phyloP scores from a whole-genome alignment of 2,888 invertebrate genomes.

The Dorcus hopei region DNA sequence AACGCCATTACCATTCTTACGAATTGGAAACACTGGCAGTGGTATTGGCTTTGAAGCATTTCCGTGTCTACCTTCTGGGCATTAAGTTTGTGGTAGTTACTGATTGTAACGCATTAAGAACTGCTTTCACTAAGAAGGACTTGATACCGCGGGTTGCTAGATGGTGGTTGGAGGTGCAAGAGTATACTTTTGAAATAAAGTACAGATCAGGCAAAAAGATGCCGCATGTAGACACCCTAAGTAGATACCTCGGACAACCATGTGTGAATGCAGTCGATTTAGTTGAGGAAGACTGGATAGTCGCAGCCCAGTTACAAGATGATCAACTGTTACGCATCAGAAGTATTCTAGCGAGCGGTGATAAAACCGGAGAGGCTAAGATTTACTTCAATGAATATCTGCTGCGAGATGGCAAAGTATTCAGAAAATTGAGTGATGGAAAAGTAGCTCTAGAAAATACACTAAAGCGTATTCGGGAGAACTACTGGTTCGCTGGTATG shows the following conservation, averaged over 20 bases:
- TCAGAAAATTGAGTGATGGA: too few relatives aligned
- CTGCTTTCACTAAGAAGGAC: slow-evolving; percentile 25
- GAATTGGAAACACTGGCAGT: slow-evolving; percentile 40
- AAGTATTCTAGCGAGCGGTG: too few relatives aligned
- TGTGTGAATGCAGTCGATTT: too few relatives aligned
- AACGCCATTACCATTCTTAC: slow-evolving; percentile 25
- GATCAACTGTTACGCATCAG: too few relatives aligned
- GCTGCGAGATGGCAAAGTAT: too few relatives aligned
- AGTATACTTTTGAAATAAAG: slow-evolving; percentile 33
- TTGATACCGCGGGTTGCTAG: slow-evolving; percentile 32
- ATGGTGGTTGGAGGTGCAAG: slow-evolving; percentile 36
- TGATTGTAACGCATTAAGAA: slow-evolving; percentile 28
- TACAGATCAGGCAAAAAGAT: slow-evolving; percentile 32
- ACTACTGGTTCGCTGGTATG: too few relatives aligned
- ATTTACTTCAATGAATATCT: too few relatives aligned
- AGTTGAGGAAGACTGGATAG: slow-evolving; percentile 21
- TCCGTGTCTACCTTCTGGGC: slow-evolving; percentile 28
- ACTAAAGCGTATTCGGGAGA: too few relatives aligned
- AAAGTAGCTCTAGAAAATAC: too few relatives aligned
- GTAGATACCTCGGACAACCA: too few relatives aligned
- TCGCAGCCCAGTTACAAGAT: slow-evolving; percentile 24
- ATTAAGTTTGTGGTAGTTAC: slow-evolving; percentile 24
- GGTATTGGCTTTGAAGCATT: too few relatives aligned
- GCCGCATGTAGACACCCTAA: slow-evolving; percentile 34
- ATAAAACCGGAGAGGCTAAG: too few relatives aligned